Evolutionary conservation across 2,888 invertebrate genomes (phyloP).

Genomic region (Syrphus vitripennis): DNA sequence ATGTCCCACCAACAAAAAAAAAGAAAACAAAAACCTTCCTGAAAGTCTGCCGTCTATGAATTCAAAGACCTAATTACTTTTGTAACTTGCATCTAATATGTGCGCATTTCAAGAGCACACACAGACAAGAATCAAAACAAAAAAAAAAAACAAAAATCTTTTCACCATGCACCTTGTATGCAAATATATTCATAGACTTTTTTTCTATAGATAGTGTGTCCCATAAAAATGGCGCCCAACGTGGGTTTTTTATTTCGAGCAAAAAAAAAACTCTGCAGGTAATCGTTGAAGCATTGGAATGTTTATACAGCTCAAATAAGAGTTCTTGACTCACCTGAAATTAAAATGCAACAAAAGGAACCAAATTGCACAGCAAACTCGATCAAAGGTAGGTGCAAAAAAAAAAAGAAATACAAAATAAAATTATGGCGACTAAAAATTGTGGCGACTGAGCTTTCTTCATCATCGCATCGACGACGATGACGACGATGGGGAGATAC

Average conservation of each 20-base stretch:
- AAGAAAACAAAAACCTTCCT: not conserved
- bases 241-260: not conserved
- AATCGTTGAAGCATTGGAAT: not conserved
- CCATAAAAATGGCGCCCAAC: constrained; percentile 15
- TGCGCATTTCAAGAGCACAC: not conserved
- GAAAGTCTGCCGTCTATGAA: not conserved
- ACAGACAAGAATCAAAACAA: too few species aligned
- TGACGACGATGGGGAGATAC: not conserved
- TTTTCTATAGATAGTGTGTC: not conserved
- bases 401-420: not conserved
- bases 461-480: not conserved
- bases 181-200: constrained; percentile 9
- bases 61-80: not conserved
- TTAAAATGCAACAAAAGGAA: constrained; percentile 7
- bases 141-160: not conserved
- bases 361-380: not conserved
- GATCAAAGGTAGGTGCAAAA: constrained; percentile 1
- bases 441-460: constrained; percentile 6
- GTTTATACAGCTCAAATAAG: not conserved
- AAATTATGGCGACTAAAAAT: not conserved
- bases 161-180: not conserved
- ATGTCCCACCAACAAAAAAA: not conserved
- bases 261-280: not conserved
- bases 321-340: not conserved
- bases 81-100: not conserved